These are phyloP conservation scores for Chrysolina haemoptera DNA, from an alignment of 2,888 invertebrate species.

Conservation along the genomic window DNA sequence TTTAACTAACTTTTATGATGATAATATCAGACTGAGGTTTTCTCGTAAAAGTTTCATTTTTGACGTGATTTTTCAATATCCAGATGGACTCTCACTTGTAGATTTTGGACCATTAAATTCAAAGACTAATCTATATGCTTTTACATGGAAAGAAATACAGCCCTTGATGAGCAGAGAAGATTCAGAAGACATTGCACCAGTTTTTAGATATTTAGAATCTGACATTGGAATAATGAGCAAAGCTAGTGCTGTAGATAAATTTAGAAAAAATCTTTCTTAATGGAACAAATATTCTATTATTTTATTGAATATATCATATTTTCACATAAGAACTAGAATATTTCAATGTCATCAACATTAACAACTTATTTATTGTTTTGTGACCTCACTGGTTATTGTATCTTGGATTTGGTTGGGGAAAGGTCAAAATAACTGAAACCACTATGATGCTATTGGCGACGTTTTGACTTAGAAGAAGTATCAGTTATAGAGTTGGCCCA, in stretches of 20 bases:
- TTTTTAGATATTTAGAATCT: constrained; percentile 65
- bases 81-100: constrained; percentile 59
- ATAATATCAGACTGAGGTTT: constrained; percentile 60
- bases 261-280: too few relatives aligned
- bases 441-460: too few relatives aligned
- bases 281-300: too few relatives aligned
- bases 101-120: constrained; percentile 65
- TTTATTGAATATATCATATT: too few relatives aligned
- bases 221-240: constrained; percentile 65
- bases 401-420: too few relatives aligned
- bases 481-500: too few relatives aligned
- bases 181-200: constrained; percentile 62
- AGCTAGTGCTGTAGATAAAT: constrained; percentile 42
- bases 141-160: constrained; percentile 66
- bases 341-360: too few relatives aligned
- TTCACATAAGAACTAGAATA: too few relatives aligned
- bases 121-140: constrained; percentile 65
- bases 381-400: too few relatives aligned
- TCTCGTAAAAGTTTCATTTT: constrained; percentile 61
- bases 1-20: constrained; percentile 60
- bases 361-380: too few relatives aligned
- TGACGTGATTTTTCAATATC: constrained; percentile 64
- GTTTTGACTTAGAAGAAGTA: too few relatives aligned
- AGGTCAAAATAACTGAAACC: too few relatives aligned
- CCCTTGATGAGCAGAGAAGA: constrained; percentile 61